Conservation (phyloP, 1,140 invertebrate species). For the Tetragnatha versicolor region DNA sequence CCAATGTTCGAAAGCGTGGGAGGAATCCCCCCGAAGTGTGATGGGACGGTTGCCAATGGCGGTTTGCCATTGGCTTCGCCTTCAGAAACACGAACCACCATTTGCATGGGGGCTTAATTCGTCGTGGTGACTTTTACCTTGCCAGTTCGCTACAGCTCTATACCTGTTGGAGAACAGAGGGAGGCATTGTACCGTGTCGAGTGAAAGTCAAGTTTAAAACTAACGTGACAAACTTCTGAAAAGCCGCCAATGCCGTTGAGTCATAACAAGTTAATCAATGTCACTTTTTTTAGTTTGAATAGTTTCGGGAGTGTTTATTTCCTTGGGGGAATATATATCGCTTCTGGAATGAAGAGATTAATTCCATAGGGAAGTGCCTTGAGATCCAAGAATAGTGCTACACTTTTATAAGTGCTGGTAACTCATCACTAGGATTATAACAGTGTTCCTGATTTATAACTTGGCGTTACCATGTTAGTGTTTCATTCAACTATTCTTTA, state of each 20-base stretch:
- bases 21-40: slow-evolving; percentile 18
- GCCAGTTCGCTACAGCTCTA: too few relatives aligned
- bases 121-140: background rate
- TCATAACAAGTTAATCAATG: slow-evolving; percentile 9
- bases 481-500: too few relatives aligned
- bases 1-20: slow-evolving; percentile 25
- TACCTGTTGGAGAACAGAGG: slow-evolving; percentile 8
- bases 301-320: too few relatives aligned
- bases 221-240: background rate
- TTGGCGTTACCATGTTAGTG: too few relatives aligned
- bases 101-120: slow-evolving; percentile 16
- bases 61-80: slow-evolving; percentile 27
- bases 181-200: background rate
- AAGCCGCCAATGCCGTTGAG: slow-evolving; percentile 32
- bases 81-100: slow-evolving; percentile 14
- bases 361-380: too few relatives aligned
- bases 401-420: too few relatives aligned
- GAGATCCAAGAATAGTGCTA: too few relatives aligned
- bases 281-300: too few relatives aligned
- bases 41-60: slow-evolving; percentile 43
- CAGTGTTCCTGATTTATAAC: too few relatives aligned
- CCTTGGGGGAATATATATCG: too few relatives aligned
- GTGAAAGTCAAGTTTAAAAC: slow-evolving; percentile 22
- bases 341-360: too few relatives aligned
- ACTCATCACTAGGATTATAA: too few relatives aligned